These are phyloP conservation scores for Chymomyza amoena DNA, from an alignment of 2,888 invertebrate species.

Conservation along the genomic window DNA sequence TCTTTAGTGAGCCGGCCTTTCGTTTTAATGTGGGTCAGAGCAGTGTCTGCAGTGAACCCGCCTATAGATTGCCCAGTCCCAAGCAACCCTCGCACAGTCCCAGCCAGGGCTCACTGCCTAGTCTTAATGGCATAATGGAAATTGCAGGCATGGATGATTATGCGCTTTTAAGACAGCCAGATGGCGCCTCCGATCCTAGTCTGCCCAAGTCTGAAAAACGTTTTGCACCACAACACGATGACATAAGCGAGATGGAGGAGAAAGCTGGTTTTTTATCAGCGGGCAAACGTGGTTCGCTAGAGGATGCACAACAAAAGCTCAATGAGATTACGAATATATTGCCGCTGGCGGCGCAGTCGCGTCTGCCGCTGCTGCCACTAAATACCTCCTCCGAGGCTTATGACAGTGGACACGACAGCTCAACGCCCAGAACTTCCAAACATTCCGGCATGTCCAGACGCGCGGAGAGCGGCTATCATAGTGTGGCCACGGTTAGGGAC, in stretches of 20 bases:
- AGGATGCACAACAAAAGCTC: constrained; percentile 63
- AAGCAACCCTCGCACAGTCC: constrained; percentile 78
- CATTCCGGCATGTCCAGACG: constrained; percentile 89
- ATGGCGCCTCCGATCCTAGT: constrained; percentile 96
- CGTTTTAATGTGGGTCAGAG: constrained; percentile 82
- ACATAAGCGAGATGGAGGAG: constrained; percentile 77
- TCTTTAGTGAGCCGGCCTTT: constrained; percentile 79
- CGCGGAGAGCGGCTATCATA: constrained; percentile 95
- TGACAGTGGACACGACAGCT: constrained; percentile 91
- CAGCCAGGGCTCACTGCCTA: constrained; percentile 79
- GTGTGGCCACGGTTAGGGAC: constrained; percentile 86
- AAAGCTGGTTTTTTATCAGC: constrained; percentile 68
- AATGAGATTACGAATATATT: constrained; percentile 64
- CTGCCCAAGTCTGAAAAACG: constrained; percentile 79
- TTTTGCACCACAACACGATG: constrained; percentile 68
- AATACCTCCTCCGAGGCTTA: constrained; percentile 83
- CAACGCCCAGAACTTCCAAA: constrained; percentile 89
- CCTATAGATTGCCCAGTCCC: constrained; percentile 82
- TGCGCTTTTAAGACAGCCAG: constrained; percentile 90
- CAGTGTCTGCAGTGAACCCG: constrained; percentile 92
- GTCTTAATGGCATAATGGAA: constrained; percentile 84
- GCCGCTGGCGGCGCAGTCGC: constrained; percentile 75
- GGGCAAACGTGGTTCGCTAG: constrained; percentile 71
- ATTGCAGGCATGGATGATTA: constrained; percentile 82
- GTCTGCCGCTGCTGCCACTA: constrained; percentile 76